Conservation (phyloP, 1,140 invertebrate genomes). For the Drosophila simulans region DNA sequence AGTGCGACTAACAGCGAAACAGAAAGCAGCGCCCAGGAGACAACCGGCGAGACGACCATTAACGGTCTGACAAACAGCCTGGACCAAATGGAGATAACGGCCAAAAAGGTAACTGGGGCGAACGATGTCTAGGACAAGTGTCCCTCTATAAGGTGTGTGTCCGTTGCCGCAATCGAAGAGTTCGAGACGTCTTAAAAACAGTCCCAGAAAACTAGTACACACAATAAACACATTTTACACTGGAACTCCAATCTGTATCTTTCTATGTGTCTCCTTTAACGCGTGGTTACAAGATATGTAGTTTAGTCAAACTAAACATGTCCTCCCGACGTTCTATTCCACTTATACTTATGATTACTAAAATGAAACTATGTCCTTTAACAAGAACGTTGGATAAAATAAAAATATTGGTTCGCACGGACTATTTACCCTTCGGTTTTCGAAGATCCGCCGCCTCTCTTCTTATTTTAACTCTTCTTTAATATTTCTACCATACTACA, state of each 20-base stretch:
- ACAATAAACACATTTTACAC: constrained; percentile 50
- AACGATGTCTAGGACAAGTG: not conserved
- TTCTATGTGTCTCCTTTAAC: constrained; percentile 12
- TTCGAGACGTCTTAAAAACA: constrained; percentile 31
- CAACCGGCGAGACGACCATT: constrained; percentile 48
- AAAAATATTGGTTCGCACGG: not conserved
- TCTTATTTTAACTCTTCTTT: constrained; percentile 55
- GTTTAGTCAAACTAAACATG: not conserved
- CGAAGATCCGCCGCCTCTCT: constrained; percentile 7
- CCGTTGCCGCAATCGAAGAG: constrained; percentile 7
- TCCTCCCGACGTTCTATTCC: not conserved
- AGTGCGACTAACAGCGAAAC: constrained; percentile 71
- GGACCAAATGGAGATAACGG: constrained; percentile 72
- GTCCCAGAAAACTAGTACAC: constrained; percentile 36
- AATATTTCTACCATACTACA: constrained; percentile 37
- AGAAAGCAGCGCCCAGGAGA: constrained; percentile 70
- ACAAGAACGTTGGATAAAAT: no score
- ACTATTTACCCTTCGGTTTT: constrained; percentile 9
- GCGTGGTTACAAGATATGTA: constrained; percentile 23
- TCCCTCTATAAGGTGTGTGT: constrained; percentile 16
- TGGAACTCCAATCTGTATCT: constrained; percentile 22
- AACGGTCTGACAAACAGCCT: constrained; percentile 71
- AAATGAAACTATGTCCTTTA: no score
- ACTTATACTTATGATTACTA: no score
- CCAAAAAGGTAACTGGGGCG: constrained; percentile 73